Base-by-base conservation (phyloP, 1,140 invertebrate species). In the Magallana angulata region DNA sequence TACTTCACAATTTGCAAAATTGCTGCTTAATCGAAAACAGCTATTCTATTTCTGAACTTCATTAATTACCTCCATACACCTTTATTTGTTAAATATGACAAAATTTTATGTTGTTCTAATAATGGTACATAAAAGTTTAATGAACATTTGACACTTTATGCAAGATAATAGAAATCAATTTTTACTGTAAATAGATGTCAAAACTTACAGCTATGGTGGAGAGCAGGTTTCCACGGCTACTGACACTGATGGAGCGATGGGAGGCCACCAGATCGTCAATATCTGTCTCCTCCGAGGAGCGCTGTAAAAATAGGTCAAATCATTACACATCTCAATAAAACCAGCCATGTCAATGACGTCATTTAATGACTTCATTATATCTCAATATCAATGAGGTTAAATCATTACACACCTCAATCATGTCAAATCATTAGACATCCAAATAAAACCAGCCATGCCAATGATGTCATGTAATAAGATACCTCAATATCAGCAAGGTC, bases 261-360 rank as follows among this genome's bases (percentile, higher is more conserved):
- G 88, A 85, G n/a, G 90, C 89, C 57, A 92, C 91, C 58, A 92
- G 59, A 18, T 89, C 86, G 87, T 92, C 92, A 60, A 92, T 92
- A 87, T 92, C 87, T 80, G 89, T 90, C 59, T 92, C 90, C 14
- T 92, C 92, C 62, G 68, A 85, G 64, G 84, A 82, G 80, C 91
- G 82, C 59, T 90, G 36, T 64, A 90, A 86, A 84, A 18, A 85
- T 7, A 85, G 64, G 85, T 80, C 8, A 84, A 57, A 80, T n/a
- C 24, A 7, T 62, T n/a, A 62, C 60, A 62, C 60, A 12, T 0
- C 11, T 16, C 3, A n/a, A 62, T 62, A 16, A 62, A 62, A 62
- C 60, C 36, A 48, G 36, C 36, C 36, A 48, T 48, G 36, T 48
- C 36, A 36, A 36, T 36, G 18, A 12, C 0, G 11, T 64, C 60